Evolutionary conservation across 2,888 invertebrate genomes (phyloP).

Genomic region (Anaspis maculata): DNA sequence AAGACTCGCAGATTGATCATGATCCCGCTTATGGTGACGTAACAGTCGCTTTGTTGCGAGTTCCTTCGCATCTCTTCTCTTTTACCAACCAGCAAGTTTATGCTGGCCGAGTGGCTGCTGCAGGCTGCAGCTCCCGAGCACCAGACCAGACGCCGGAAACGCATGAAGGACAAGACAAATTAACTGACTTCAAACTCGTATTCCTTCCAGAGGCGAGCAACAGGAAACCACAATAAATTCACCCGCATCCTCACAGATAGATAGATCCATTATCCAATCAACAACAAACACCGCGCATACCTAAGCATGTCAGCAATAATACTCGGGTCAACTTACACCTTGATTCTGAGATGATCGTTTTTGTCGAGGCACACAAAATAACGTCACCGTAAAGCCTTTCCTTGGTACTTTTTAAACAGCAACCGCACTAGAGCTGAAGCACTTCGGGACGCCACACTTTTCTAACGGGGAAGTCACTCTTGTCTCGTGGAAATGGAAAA

Average conservation of each 20-base stretch:
- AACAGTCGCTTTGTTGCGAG: slow-evolving; percentile 13
- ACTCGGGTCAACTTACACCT: slow-evolving; percentile 46
- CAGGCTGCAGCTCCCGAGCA: no score
- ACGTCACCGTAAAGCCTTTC: slow-evolving; percentile 44
- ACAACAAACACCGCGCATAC: no score
- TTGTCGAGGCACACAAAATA: slow-evolving; percentile 53
- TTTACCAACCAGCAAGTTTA: no score
- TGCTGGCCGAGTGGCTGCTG: no score
- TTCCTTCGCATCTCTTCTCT: slow-evolving; percentile 12
- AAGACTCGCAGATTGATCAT: no score
- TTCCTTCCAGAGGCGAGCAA: no score
- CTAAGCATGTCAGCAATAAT: no score
- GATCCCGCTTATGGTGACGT: slow-evolving; percentile 16
- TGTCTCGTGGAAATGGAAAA: slow-evolving; percentile 8
- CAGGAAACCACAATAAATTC: no score
- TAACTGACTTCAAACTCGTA: slow-evolving; percentile 1
- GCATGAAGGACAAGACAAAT: slow-evolving; percentile 13
- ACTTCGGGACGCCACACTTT: slow-evolving; percentile 1
- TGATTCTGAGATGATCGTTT: slow-evolving; percentile 51
- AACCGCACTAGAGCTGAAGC: slow-evolving; percentile 1
- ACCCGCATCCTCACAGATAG: no score
- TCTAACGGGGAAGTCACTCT: slow-evolving; percentile 3
- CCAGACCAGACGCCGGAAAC: slow-evolving; percentile 18
- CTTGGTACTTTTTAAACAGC: slow-evolving; percentile 3
- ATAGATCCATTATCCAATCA: no score